Conservation (phyloP, 1,140 invertebrate species). For the Antheraea pernyi region DNA sequence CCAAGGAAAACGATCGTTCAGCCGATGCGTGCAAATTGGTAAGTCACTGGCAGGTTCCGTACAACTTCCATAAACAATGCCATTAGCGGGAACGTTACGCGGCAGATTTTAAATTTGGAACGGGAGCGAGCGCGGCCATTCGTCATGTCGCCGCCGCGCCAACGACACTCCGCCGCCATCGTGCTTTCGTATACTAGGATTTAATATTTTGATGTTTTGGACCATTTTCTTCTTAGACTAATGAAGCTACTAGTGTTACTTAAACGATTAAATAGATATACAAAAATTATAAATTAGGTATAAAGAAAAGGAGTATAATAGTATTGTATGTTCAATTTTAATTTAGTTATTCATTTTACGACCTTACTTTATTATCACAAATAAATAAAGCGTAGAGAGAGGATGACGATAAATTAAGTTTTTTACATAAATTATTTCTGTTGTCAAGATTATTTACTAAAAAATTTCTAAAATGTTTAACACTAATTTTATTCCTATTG, state of each 20-base stretch:
- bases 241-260: no score
- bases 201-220: constrained; percentile 51
- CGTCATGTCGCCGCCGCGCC: constrained; percentile 70
- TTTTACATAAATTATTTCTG: no score
- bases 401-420: no score
- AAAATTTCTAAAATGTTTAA: no score
- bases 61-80: constrained; percentile 72
- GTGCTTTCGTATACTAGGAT: constrained; percentile 26
- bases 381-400: no score
- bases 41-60: constrained; percentile 63
- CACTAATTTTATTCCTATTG: no score
- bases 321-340: no score
- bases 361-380: neutral
- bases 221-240: constrained; percentile 8
- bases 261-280: no score
- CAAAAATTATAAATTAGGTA: no score
- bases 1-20: constrained; percentile 39
- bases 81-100: constrained; percentile 72
- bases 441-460: no score
- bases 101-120: constrained; percentile 77
- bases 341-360: neutral
- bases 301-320: no score
- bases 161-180: constrained; percentile 62
- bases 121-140: constrained; percentile 68
- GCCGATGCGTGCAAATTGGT: constrained; percentile 42